A percentile compares a stretch with the other conserved stretches of the same genome.
These are phyloP conservation scores for Cerastis rubricosa DNA, from an alignment of 2,888 invertebrate species.

Conservation along the genomic window DNA sequence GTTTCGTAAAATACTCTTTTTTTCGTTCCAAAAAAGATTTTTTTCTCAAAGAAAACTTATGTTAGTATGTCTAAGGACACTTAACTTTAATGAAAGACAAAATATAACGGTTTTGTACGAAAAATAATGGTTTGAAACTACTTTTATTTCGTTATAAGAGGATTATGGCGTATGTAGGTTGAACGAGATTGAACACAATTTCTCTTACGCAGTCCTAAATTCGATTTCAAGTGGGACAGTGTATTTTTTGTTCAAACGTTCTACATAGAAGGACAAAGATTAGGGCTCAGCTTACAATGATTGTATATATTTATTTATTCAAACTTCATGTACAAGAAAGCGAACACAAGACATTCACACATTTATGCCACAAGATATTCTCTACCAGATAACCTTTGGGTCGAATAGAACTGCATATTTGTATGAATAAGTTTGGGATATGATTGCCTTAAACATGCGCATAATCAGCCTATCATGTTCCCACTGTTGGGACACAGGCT, in stretches of 20 bases:
- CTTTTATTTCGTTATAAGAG: slow-evolving; percentile 41
- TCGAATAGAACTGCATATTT: not conserved
- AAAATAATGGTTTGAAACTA: slow-evolving; percentile 31
- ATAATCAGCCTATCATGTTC: not conserved
- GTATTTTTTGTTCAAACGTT: not conserved
- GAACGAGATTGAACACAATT: not conserved
- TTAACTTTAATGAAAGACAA: slow-evolving; percentile 52
- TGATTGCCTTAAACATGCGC: not conserved
- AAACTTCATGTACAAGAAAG: too few relatives aligned
- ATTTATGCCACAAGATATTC: too few relatives aligned
- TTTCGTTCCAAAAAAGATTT: slow-evolving; percentile 48
- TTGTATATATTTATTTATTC: too few relatives aligned
- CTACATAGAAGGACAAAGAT: not conserved
- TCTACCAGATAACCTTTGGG: too few relatives aligned
- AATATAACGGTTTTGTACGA: slow-evolving; percentile 28
- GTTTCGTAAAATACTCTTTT: slow-evolving; percentile 43
- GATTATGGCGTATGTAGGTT: slow-evolving; percentile 18
- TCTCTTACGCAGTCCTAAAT: slow-evolving; percentile 11
- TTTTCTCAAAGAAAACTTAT: slow-evolving; percentile 31
- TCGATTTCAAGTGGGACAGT: slow-evolving; percentile 5
- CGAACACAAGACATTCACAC: too few relatives aligned
- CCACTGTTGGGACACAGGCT: not conserved
- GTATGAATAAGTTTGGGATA: not conserved
- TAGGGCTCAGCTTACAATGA: not conserved
- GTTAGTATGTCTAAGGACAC: slow-evolving; percentile 20